phyloP scores from a whole-genome alignment of 2,888 invertebrate genomes.

The Drosophila rubida region DNA sequence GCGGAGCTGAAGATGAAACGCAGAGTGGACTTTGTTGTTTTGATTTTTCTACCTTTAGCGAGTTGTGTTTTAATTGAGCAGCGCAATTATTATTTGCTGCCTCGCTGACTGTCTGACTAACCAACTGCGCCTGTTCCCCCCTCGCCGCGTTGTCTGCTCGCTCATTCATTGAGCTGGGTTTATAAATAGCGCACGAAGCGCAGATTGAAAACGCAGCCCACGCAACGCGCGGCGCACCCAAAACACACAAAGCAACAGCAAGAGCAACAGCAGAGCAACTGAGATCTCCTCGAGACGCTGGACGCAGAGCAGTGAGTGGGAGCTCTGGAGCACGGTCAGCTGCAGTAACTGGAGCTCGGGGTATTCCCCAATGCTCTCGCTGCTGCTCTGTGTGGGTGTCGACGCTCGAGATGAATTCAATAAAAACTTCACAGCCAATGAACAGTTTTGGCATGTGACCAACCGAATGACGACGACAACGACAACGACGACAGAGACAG shows the following conservation, averaged over 20 bases:
- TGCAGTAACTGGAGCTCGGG: constrained; percentile 12
- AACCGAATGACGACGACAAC: constrained; percentile 41
- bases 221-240: constrained; percentile 52
- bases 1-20: constrained; percentile 17
- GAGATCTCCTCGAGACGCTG: constrained; percentile 1
- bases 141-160: constrained; percentile 8
- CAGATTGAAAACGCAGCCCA: constrained; percentile 75
- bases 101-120: constrained; percentile 25
- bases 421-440: constrained; percentile 77
- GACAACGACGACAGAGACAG: constrained; percentile 16
- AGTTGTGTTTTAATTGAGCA: constrained; percentile 67
- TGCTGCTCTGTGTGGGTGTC: constrained; percentile 58
- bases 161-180: constrained; percentile 48
- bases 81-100: constrained; percentile 78
- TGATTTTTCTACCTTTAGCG: constrained; percentile 30
- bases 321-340: constrained; percentile 13
- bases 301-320: background rate
- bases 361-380: background rate
- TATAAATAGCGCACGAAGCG: constrained; percentile 69
- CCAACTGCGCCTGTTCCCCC: constrained; percentile 2
- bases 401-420: constrained; percentile 66
- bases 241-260: background rate
- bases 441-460: constrained; percentile 72
- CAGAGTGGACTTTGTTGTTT: constrained; percentile 7
- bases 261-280: too few relatives aligned